Evolutionary conservation across 2,797 vertebrate genomes (phyloP).

Genomic region (Molossus molossus): DNA sequence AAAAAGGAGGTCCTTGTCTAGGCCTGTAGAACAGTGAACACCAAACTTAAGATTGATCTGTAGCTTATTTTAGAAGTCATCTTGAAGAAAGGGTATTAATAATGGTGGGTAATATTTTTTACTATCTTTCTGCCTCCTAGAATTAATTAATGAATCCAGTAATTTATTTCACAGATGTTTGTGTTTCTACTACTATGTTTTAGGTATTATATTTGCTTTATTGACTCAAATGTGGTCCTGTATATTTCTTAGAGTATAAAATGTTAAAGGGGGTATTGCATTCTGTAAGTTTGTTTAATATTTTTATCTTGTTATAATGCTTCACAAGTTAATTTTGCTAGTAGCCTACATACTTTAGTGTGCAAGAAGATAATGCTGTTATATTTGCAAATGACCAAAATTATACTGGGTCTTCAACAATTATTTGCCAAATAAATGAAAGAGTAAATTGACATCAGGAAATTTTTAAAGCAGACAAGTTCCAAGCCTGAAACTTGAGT

Average conservation of each 20-base stretch:
- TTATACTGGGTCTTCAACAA: not conserved
- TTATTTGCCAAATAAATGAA: slow-evolving; percentile 58
- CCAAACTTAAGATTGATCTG: not conserved
- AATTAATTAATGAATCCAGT: slow-evolving; percentile 38
- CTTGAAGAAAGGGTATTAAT: slow-evolving; percentile 51
- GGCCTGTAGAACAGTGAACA: not conserved
- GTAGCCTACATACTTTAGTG: not conserved
- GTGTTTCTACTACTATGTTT: slow-evolving; percentile 6
- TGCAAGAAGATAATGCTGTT: slow-evolving; percentile 9
- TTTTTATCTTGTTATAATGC: slow-evolving; percentile 37
- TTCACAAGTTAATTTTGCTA: slow-evolving; percentile 33
- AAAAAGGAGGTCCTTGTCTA: not conserved
- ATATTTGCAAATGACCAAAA: slow-evolving; percentile 49
- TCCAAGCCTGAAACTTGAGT: not conserved
- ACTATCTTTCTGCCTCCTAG: not conserved
- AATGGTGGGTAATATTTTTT: slow-evolving; percentile 21
- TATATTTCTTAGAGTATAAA: slow-evolving; percentile 50
- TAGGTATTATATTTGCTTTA: slow-evolving; percentile 45
- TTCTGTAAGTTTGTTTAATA: not conserved
- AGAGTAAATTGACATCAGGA: not conserved
- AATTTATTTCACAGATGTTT: slow-evolving; percentile 24
- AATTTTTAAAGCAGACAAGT: slow-evolving; percentile 38
- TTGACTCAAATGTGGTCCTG: not conserved
- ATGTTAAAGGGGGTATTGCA: not conserved
- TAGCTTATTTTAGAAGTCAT: slow-evolving; percentile 42